phyloP scores from a whole-genome alignment of 1,140 invertebrate genomes.

The Aphelinus certus region DNA sequence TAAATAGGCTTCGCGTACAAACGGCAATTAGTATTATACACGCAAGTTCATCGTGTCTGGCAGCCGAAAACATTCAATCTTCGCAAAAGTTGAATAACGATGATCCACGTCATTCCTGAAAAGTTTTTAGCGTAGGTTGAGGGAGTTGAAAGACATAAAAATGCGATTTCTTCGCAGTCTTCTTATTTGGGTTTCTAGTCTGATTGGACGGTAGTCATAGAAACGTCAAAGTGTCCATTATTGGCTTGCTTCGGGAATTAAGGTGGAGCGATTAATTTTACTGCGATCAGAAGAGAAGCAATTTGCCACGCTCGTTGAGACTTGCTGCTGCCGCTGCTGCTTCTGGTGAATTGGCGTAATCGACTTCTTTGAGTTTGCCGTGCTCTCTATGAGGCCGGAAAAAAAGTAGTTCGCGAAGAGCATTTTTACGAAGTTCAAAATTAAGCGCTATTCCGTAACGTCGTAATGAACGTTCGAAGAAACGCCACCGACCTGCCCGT shows the following conservation, averaged over 20 bases:
- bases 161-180: too few species aligned
- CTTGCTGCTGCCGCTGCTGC: neutral
- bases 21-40: too few species aligned
- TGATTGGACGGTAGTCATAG: slow-evolving; percentile 1
- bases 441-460: neutral
- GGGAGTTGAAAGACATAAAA: too few species aligned
- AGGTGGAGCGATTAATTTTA: slow-evolving; percentile 15
- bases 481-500: too few species aligned
- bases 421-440: neutral
- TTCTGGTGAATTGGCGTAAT: slow-evolving; percentile 12
- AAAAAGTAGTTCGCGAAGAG: neutral
- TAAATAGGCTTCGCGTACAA: too few species aligned
- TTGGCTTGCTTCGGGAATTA: slow-evolving; percentile 1
- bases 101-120: too few species aligned
- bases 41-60: too few species aligned
- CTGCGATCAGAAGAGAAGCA: neutral
- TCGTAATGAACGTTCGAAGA: too few species aligned
- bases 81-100: too few species aligned
- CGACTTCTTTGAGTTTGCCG: slow-evolving; percentile 10
- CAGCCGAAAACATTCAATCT: too few species aligned
- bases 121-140: too few species aligned
- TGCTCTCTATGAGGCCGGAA: neutral
- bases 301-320: slow-evolving; percentile 11
- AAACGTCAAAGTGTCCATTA: neutral
- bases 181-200: too few species aligned